A percentile compares a stretch with the other conserved stretches of the same genome.
phyloP scores from a whole-genome alignment of 2,113 vertebrate genomes.

The Clarias batrachus region DNA sequence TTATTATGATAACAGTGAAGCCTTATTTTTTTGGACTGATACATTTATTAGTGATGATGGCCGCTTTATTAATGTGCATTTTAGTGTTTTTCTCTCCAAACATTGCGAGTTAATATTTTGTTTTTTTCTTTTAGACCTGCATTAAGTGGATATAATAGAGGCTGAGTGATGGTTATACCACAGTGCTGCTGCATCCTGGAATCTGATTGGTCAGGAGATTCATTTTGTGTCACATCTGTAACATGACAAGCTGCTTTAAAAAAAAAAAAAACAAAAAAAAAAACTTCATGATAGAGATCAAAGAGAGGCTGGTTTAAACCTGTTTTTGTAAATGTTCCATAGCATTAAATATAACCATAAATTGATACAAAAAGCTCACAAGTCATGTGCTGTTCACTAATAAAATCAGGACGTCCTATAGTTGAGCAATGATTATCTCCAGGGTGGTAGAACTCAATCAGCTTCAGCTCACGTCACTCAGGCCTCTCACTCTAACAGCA shows the following conservation, averaged over 20 bases:
- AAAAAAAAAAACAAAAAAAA: no score
- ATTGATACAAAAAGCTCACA: background rate
- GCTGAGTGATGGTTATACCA: background rate
- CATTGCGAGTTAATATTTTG: background rate
- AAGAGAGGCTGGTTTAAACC: no score
- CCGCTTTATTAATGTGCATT: background rate
- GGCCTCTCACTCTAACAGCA: background rate
- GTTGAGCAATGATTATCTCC: background rate
- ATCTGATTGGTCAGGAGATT: constrained; percentile 5
- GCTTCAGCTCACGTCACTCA: background rate
- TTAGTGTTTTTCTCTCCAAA: background rate
- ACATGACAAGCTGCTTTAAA: background rate
- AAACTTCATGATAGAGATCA: no score
- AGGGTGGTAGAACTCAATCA: background rate
- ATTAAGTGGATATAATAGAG: background rate
- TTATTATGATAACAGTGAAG: background rate
- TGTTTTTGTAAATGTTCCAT: background rate
- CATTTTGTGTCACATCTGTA: background rate
- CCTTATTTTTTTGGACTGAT: background rate
- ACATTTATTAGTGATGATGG: background rate
- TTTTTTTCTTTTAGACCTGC: background rate
- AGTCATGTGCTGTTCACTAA: background rate
- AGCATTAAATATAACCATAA: background rate
- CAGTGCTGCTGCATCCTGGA: background rate
- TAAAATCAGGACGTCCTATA: background rate